These are phyloP conservation scores for Euphydryas editha DNA, from an alignment of 2,888 invertebrate genomes.

Conservation along the genomic window DNA sequence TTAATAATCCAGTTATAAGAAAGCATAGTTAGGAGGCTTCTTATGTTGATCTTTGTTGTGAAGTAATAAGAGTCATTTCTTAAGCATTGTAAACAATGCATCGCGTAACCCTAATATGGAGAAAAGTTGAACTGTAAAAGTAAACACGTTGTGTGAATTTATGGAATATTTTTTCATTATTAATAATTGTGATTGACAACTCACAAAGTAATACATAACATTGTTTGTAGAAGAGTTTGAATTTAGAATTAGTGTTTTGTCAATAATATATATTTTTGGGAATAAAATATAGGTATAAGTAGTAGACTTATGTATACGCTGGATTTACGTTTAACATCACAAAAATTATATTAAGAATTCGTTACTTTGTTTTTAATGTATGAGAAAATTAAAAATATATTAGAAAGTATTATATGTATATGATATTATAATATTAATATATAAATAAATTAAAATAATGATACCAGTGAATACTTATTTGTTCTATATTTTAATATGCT, in stretches of 20 bases:
- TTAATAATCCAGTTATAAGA: slow-evolving; percentile 68
- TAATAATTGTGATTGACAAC: not conserved
- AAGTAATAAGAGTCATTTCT: slow-evolving; percentile 23
- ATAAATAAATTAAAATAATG: too few species aligned
- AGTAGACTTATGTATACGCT: too few species aligned
- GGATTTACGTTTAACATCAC: too few species aligned
- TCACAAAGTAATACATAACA: not conserved
- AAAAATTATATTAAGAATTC: too few species aligned
- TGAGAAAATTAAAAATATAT: too few species aligned
- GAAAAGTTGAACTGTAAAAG: slow-evolving; percentile 2
- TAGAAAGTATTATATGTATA: too few species aligned
- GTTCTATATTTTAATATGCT: too few species aligned
- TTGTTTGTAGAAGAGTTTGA: not conserved
- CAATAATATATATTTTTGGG: too few species aligned
- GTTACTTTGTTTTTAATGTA: too few species aligned
- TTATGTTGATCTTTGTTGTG: slow-evolving; percentile 31
- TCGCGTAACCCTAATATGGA: slow-evolving; percentile 36
- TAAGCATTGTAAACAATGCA: slow-evolving; percentile 14
- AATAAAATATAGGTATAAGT: too few species aligned
- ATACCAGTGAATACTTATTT: too few species aligned
- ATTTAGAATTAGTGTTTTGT: not conserved
- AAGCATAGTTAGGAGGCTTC: slow-evolving; percentile 42
- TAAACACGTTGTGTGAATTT: slow-evolving; percentile 1
- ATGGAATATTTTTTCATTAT: not conserved
- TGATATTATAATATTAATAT: too few species aligned